These are phyloP conservation scores for Chroicocephalus ridibundus DNA, from an alignment of 2,113 vertebrate species.

Conservation along the genomic window DNA sequence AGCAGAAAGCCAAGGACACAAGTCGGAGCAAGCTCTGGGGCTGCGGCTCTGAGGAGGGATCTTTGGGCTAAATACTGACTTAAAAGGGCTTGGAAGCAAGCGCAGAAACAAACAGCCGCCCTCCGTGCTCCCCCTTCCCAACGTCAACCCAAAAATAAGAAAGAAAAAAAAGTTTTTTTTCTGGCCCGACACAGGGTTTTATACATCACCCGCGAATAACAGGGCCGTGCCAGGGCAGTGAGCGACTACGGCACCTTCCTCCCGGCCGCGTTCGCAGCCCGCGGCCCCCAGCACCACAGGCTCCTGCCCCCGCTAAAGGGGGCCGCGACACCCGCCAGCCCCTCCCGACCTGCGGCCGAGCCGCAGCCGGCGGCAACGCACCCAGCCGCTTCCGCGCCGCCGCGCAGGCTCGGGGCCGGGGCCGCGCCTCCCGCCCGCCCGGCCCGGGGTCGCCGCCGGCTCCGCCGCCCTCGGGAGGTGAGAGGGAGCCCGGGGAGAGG, in stretches of 20 bases:
- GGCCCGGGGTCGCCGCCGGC: not conserved
- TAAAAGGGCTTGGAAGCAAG: not conserved
- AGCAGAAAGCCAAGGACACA: not conserved
- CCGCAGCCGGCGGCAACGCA: not conserved
- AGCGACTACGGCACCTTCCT: rapidly evolving
- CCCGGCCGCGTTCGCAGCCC: rapidly evolving
- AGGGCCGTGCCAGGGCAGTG: not conserved
- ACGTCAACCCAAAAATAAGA: not conserved
- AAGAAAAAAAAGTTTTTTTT: not conserved
- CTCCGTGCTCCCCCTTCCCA: not conserved
- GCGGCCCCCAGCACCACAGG: too few relatives aligned
- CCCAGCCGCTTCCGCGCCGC: not conserved
- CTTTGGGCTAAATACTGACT: not conserved
- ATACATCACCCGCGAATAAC: rapidly evolving
- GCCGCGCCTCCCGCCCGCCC: not conserved
- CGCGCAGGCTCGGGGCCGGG: not conserved
- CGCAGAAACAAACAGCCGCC: not conserved
- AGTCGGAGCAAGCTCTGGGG: not conserved
- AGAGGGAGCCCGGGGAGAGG: not conserved
- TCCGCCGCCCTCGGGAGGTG: not conserved
- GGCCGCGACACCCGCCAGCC: not conserved
- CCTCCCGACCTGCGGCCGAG: not conserved
- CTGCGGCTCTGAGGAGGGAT: not conserved
- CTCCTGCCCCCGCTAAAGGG: not conserved
- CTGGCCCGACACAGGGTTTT: not conserved